Base-by-base conservation (phyloP, 1,140 invertebrate genomes). In the Diachasmimorpha longicaudata region DNA sequence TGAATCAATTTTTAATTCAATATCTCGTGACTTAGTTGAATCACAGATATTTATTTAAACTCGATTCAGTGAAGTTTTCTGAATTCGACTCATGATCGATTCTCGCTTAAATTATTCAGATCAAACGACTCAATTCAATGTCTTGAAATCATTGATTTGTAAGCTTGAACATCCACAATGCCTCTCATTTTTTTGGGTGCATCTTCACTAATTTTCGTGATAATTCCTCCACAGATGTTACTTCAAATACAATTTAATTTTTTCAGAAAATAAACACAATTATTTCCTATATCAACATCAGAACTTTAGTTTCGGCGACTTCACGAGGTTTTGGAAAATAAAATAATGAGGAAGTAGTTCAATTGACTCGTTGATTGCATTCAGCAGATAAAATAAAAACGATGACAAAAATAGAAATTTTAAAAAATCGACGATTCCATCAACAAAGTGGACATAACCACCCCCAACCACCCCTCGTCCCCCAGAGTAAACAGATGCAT, bases 241-340 rank as follows among this genome's bases (percentile, higher is more conserved):
- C 16, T 46, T 46, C 48, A 52, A n/a, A 46, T 46, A 0, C 48
- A 52, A 52, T 14, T 52, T 52, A 19, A 52, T 52, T 52, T 52
- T n/a, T n/a, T 52, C 48, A 3, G 0, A 1, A 19, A 52, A 52
- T 16, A 52, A 52, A 52, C 48, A 52, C 9, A 10, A 11, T 63
- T 14, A 63, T 63, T 63, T 11, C 14, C 58, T 79, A 78, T 75
- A 78, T 69, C 21, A 25, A 52, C 44, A 42, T 66, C 36, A 31
- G 70, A 72, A 75, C 3, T 63, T 63, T 0, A 52, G 14, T 52
- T 63, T 25, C 58, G 58, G 58, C 58, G 58, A 63, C 58, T 31
- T 63, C 23, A 19, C 19, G 48, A 52, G 39, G 39, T 42, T 52
- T 52, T 52, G n/a, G 48, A 52, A 52, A 31, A 31, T 2, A 16